Base-by-base conservation (phyloP, 2,113 vertebrate genomes). In the Melanotaenia duboulayi region DNA sequence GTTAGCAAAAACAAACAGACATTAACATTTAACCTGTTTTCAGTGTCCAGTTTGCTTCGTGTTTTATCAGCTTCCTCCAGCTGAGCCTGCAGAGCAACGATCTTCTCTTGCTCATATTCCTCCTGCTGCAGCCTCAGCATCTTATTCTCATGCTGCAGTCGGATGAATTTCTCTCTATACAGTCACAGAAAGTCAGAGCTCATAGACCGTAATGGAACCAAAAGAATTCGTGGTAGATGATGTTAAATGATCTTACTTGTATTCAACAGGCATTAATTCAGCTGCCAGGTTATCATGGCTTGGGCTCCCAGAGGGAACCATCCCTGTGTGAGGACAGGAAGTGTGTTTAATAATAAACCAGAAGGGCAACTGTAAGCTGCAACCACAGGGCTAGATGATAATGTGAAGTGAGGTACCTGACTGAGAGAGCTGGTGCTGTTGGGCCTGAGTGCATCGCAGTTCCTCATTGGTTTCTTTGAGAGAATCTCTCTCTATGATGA, bases 391-490 rank as follows among this genome's bases (percentile, higher is more conserved):
- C 65, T 20, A 48, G 28, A 42, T 44, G 3, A 9, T 35, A 9
- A 2, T 22, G 67, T 12, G 12, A 24, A 51, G 32, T 51, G 17
- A 42, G 35, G 46, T 88, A 99, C 98, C 97, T 91, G 97, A 92
- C 92, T 95, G 96, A 60, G 89, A 95, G 58, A 99, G 89, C 73
- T 97, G 97, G 83, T 95, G 93, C 90, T 97, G 96, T 16, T 98
- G 98, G 81, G 94, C 95, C 92, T 98, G 95, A 50, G 96, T 95
- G 88, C 95, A 99, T 17, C 95, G 93, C 17, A 99, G 95, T 74
- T 99, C 98, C 90, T 99, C 97, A 2, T 98, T 99, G 9, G 95
- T 96, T 89, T 99, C 98, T 86, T 94, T 97, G 19, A 99, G 84
- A 44, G 97, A 93, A 85, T 98, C 96, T 78, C 96, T 94, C 71